These are phyloP conservation scores for Pristionchus arcanus DNA, from an alignment of 2,888 invertebrate genomes.

Conservation along the genomic window DNA sequence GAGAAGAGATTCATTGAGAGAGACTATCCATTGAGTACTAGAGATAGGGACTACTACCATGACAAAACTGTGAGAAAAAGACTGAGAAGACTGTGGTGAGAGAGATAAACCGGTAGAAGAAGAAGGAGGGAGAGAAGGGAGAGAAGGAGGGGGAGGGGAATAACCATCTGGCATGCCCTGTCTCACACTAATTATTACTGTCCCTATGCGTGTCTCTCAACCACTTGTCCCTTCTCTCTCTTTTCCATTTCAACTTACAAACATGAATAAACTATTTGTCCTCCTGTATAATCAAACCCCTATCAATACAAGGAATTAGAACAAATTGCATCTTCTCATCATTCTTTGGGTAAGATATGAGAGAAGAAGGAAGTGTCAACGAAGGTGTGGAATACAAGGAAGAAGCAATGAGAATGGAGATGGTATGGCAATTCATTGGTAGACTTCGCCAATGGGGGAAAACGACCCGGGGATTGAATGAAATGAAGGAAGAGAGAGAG, in stretches of 20 bases:
- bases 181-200: neutral
- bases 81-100: neutral
- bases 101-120: constrained; percentile 22
- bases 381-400: neutral
- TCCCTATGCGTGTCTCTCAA: neutral
- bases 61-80: constrained; percentile 53
- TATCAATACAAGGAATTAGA: neutral
- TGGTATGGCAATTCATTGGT: constrained; percentile 5
- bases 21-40: constrained; percentile 52
- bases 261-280: neutral
- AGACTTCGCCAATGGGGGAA: constrained; percentile 25
- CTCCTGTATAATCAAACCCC: neutral
- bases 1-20: neutral
- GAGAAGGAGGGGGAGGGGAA: neutral
- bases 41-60: neutral
- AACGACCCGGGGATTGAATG: constrained; percentile 26
- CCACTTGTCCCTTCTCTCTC: neutral
- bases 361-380: neutral
- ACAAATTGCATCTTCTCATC: neutral
- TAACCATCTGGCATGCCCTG: constrained; percentile 34
- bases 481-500: neutral
- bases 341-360: neutral
- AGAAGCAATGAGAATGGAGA: neutral
- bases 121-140: neutral
- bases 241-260: neutral